Conservation (phyloP, 2,113 vertebrate genomes). For the Bucco capensis region DNA sequence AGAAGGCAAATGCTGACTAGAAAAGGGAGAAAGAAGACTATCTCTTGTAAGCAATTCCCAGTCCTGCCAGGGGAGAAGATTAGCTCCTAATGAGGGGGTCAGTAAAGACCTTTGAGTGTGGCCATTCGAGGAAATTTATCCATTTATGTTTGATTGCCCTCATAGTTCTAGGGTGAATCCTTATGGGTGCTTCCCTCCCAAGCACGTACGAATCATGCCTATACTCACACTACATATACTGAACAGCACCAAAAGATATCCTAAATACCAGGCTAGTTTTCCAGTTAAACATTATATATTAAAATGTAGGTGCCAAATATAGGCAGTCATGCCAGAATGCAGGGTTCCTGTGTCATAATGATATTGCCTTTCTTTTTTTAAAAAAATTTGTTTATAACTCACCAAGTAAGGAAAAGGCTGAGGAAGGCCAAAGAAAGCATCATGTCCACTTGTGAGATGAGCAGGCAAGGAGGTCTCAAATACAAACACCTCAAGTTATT, state of each 20-base stretch:
- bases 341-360: not conserved
- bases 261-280: not conserved
- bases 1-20: not conserved
- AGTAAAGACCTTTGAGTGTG: not conserved
- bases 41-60: not conserved
- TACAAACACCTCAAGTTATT: not conserved
- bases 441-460: not conserved
- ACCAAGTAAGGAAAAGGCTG: not conserved
- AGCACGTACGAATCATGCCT: rapidly evolving
- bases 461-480: not conserved
- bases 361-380: too few species aligned
- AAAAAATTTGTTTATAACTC: too few species aligned
- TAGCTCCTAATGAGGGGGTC: not conserved
- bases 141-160: not conserved
- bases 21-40: not conserved
- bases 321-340: not conserved
- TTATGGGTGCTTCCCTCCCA: not conserved
- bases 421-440: not conserved
- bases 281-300: not conserved
- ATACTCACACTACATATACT: not conserved
- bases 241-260: not conserved
- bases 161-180: not conserved
- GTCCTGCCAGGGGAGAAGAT: not conserved
- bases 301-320: not conserved
- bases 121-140: not conserved